These are phyloP conservation scores for Gadopsis marmoratus DNA, from an alignment of 2,797 vertebrate species.

Conservation along the genomic window DNA sequence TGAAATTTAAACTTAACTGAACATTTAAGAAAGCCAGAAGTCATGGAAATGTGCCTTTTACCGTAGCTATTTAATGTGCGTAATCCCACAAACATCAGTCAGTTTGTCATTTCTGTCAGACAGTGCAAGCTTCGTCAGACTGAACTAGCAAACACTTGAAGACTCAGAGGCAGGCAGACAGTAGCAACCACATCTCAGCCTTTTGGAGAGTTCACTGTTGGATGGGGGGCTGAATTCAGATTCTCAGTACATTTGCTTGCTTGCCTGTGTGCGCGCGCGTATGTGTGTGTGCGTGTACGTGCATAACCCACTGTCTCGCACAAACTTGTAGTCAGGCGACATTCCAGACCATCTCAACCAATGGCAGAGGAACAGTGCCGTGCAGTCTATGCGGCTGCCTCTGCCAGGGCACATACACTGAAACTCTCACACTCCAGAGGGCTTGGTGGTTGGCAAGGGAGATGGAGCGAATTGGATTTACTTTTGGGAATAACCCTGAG, in stretches of 20 bases:
- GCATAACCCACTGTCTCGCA: conserved; percentile 54
- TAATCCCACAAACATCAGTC: not conserved
- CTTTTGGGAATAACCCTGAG: conserved; percentile 53
- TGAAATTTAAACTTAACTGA: not conserved
- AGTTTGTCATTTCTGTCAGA: not conserved
- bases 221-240: conserved; percentile 54
- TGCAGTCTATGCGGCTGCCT: conserved; percentile 45
- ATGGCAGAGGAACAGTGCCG: conserved; percentile 58
- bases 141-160: not conserved
- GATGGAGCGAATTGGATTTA: conserved; percentile 25
- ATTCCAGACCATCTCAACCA: conserved; percentile 78
- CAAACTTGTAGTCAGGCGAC: conserved; percentile 74
- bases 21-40: not conserved
- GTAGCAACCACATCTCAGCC: conserved; percentile 25
- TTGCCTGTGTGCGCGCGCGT: conserved; percentile 10
- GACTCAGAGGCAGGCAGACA: not conserved
- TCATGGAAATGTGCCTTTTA: not conserved
- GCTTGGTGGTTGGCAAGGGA: conserved; percentile 17
- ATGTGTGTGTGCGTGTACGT: conserved; percentile 21
- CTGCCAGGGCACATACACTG: conserved; percentile 33
- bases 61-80: not conserved
- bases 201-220: conserved; percentile 31
- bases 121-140: not conserved
- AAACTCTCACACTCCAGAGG: conserved; percentile 22
- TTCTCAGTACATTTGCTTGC: conserved; percentile 32